phyloP scores from a whole-genome alignment of 2,888 invertebrate species.

The Lycaena phlaeas region DNA sequence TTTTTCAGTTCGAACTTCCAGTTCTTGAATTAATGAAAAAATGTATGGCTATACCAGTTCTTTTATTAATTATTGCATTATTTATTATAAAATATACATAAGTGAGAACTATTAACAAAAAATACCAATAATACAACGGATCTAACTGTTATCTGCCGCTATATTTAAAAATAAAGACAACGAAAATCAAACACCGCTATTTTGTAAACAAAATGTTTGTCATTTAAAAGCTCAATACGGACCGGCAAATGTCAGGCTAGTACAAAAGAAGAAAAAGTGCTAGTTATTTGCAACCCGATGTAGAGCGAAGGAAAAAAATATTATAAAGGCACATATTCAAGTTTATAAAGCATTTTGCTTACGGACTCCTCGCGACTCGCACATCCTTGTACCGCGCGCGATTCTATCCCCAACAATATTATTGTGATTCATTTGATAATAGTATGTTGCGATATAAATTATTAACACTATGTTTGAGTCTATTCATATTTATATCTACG shows the following conservation, averaged over 20 bases:
- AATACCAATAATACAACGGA: too few species aligned
- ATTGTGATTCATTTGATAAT: constrained; percentile 21
- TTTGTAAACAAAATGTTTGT: constrained; percentile 38
- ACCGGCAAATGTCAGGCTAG: constrained; percentile 41
- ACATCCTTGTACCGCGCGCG: constrained; percentile 49
- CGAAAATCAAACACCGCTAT: constrained; percentile 30
- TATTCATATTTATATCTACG: constrained; percentile 38
- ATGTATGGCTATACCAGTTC: too few species aligned
- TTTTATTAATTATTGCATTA: too few species aligned
- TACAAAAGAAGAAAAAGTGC: constrained; percentile 65
- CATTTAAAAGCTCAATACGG: constrained; percentile 45
- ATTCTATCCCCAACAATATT: constrained; percentile 25
- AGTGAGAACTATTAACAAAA: too few species aligned
- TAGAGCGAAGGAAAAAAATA: constrained; percentile 61
- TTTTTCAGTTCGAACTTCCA: too few species aligned
- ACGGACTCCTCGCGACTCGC: constrained; percentile 58
- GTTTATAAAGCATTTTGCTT: constrained; percentile 60
- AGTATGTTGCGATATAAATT: constrained; percentile 13
- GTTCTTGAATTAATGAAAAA: too few species aligned
- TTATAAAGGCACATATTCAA: constrained; percentile 60
- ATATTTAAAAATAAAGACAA: constrained; percentile 27
- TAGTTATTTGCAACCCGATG: constrained; percentile 59
- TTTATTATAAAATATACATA: too few species aligned
- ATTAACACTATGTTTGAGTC: constrained; percentile 31
- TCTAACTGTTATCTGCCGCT: constrained; percentile 17